Conservation (phyloP, 2,113 vertebrate species). For the Melanostigma gelatinosum region DNA sequence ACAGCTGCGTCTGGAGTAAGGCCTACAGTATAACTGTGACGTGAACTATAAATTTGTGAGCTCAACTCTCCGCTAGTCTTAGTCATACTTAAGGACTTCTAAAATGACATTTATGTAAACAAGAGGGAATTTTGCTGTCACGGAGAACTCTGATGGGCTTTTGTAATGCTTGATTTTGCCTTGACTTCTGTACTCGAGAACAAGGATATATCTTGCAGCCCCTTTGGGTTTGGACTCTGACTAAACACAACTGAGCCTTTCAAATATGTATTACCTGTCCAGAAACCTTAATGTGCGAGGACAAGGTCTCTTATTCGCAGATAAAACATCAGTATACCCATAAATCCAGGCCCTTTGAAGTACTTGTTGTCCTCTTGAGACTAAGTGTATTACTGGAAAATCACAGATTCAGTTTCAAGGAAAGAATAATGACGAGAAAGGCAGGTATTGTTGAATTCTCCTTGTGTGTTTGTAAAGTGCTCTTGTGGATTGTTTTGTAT, state of each 20-base stretch:
- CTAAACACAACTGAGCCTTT: constrained; percentile 29
- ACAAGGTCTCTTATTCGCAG: constrained; percentile 19
- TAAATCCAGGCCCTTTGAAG: constrained; percentile 31
- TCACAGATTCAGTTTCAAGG: constrained; percentile 20
- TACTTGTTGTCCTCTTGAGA: constrained; percentile 42
- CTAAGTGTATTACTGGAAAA: constrained; percentile 32
- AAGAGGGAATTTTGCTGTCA: constrained; percentile 10
- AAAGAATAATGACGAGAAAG: background rate
- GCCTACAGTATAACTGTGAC: background rate
- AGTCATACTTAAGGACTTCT: background rate
- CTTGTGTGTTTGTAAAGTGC: background rate
- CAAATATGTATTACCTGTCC: constrained; percentile 13
- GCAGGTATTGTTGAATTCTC: constrained; percentile 14
- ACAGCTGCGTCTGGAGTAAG: background rate
- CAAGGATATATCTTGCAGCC: background rate
- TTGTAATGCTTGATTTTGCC: constrained; percentile 7
- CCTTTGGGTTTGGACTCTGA: background rate
- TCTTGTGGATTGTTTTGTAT: background rate
- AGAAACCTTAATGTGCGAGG: constrained; percentile 12
- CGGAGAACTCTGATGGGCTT: constrained; percentile 1
- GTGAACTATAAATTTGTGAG: background rate
- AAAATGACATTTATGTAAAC: constrained; percentile 22
- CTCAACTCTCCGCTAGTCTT: background rate
- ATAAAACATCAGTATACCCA: constrained; percentile 28
- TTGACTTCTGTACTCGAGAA: constrained; percentile 8